phyloP scores from a whole-genome alignment of 2,888 invertebrate genomes.

The Prostheceraeus crozeri region DNA sequence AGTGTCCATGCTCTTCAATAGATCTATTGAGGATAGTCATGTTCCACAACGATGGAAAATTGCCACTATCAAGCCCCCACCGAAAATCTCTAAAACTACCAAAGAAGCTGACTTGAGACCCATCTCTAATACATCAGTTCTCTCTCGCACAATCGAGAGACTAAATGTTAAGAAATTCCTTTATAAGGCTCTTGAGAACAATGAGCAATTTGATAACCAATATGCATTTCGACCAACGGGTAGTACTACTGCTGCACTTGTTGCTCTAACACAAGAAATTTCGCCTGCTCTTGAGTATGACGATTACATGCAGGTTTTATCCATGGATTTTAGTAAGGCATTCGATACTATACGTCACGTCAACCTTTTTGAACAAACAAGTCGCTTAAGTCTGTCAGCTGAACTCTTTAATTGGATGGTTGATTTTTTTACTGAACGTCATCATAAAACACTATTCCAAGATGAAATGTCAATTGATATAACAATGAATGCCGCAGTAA shows the following conservation, averaged over 20 bases:
- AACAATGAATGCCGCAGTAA: conserved; percentile 19
- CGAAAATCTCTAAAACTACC: conserved; percentile 16
- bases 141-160: conserved; percentile 20
- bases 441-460: conserved; percentile 25
- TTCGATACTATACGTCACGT: conserved; percentile 23
- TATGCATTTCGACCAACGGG: conserved; percentile 28
- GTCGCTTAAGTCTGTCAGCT: background rate
- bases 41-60: conserved; percentile 24
- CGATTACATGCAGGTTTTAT: conserved; percentile 10
- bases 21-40: conserved; percentile 12
- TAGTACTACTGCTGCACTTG: conserved; percentile 20
- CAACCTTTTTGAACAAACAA: conserved; percentile 26
- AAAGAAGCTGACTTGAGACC: conserved; percentile 23
- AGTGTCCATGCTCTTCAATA: conserved; percentile 16
- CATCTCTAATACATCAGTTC: conserved; percentile 25
- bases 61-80: conserved; percentile 3
- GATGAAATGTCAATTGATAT: conserved; percentile 4
- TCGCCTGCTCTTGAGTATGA: conserved; percentile 11
- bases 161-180: conserved; percentile 23
- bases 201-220: conserved; percentile 11
- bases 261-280: conserved; percentile 27
- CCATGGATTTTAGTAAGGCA: conserved; percentile 22
- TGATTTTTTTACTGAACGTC: conserved; percentile 20
- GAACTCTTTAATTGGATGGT: conserved; percentile 23
- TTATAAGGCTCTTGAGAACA: too few relatives aligned